These are phyloP conservation scores for Pharmacophagus antenor DNA, from an alignment of 2,888 invertebrate genomes.

Conservation along the genomic window DNA sequence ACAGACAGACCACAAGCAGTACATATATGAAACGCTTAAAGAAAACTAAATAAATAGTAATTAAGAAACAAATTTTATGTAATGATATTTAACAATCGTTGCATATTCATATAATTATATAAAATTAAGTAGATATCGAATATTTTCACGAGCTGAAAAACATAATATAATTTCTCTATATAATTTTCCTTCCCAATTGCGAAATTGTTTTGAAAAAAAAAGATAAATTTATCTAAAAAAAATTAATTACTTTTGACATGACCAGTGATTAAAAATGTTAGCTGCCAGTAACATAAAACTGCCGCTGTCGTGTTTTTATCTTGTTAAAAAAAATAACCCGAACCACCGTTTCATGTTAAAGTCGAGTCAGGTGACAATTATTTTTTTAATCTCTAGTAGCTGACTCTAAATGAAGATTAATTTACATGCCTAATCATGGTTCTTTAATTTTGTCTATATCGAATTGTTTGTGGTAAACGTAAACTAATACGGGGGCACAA, in stretches of 20 bases:
- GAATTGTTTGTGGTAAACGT: not conserved
- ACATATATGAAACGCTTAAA: no score
- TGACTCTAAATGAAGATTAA: not conserved
- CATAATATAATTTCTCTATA: no score
- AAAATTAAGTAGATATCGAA: no score
- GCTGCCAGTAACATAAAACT: not conserved
- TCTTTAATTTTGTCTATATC: not conserved
- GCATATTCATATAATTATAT: no score
- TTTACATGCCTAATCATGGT: not conserved
- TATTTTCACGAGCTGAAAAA: no score
- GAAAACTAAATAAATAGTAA: no score
- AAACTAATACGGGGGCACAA: no score
- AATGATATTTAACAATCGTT: no score
- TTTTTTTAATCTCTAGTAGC: constrained; percentile 14
- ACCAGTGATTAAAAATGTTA: constrained; percentile 1
- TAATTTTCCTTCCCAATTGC: no score
- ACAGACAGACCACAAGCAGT: not conserved
- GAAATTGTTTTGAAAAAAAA: not conserved
- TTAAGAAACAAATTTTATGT: no score
- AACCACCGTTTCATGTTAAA: constrained; percentile 2
- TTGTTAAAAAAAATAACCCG: not conserved
- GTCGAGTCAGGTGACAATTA: constrained; percentile 13
- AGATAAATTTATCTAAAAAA: not conserved
- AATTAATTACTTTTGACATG: constrained; percentile 8
- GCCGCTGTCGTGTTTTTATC: constrained; percentile 2